Evolutionary conservation across 1,140 invertebrate genomes (phyloP).

Genomic region (Drosophila eugracilis): DNA sequence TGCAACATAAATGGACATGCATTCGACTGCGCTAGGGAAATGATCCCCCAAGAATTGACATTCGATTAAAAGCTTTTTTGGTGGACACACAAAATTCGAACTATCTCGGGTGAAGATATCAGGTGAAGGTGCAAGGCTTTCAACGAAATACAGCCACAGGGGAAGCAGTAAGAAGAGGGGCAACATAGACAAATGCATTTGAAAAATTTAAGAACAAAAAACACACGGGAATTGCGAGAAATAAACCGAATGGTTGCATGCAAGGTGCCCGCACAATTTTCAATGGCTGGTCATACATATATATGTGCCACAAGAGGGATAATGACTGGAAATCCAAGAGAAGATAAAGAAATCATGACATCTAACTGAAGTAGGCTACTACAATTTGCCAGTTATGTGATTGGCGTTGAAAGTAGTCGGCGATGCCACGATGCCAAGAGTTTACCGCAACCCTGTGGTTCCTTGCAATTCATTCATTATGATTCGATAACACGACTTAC

Average conservation of each 20-base stretch:
- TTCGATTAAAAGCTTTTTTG: slow-evolving; percentile 24
- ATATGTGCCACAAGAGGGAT: slow-evolving; percentile 54
- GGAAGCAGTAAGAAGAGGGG: slow-evolving; percentile 47
- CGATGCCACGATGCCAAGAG: slow-evolving; percentile 59
- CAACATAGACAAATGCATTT: slow-evolving; percentile 46
- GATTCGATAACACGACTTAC: slow-evolving; percentile 62
- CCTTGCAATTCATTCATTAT: slow-evolving; percentile 74
- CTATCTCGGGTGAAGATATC: slow-evolving; percentile 39
- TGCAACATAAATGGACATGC: slow-evolving; percentile 49
- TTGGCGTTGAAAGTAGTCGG: slow-evolving; percentile 73
- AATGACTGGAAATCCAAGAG: slow-evolving; percentile 37
- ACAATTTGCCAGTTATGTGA: slow-evolving; percentile 70
- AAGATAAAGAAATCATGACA: slow-evolving; percentile 52
- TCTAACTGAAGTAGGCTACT: slow-evolving; percentile 69
- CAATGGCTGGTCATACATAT: slow-evolving; percentile 44
- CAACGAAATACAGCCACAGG: slow-evolving; percentile 54
- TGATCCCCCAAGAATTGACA: slow-evolving; percentile 19
- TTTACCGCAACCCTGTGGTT: slow-evolving; percentile 75
- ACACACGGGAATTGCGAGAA: slow-evolving; percentile 55
- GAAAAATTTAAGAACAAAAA: slow-evolving; percentile 42
- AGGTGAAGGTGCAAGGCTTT: slow-evolving; percentile 57
- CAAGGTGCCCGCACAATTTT: slow-evolving; percentile 54
- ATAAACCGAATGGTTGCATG: slow-evolving; percentile 56
- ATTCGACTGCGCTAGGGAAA: slow-evolving; percentile 19
- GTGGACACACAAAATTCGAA: slow-evolving; percentile 46